These are phyloP conservation scores for Corticium candelabrum DNA, from an alignment of 37 sponge, comb jelly and placozoan species.

Conservation along the genomic window DNA sequence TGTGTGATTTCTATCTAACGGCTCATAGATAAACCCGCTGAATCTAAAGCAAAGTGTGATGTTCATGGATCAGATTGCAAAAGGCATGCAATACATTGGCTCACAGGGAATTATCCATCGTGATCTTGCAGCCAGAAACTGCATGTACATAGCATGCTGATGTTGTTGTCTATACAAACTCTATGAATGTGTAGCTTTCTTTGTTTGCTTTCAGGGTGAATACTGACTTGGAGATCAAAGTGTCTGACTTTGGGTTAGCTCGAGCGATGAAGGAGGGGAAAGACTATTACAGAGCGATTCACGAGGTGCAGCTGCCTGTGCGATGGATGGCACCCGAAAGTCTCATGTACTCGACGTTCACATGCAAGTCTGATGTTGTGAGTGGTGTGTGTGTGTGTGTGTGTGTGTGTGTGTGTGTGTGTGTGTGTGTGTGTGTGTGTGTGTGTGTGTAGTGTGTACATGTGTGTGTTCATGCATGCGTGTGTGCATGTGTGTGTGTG, in stretches of 20 bases:
- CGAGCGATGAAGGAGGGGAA: conserved; percentile 25
- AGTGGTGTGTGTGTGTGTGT: too few species aligned
- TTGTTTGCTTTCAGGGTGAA: conserved; percentile 13
- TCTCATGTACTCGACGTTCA: conserved; percentile 29
- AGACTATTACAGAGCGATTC: conserved; percentile 28
- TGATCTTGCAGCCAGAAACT: conserved; percentile 38
- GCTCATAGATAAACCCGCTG: too few species aligned
- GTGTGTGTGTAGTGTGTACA: too few species aligned
- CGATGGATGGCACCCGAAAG: conserved; percentile 47
- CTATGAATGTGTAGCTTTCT: too few species aligned
- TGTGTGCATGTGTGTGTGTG: too few species aligned
- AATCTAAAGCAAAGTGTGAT: background rate
- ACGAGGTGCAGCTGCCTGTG: conserved; percentile 24
- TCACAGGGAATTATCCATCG: conserved; percentile 26
- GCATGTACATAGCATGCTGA: too few species aligned
- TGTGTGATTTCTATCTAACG: too few species aligned
- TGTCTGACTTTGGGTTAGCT: conserved; percentile 38
- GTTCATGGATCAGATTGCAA: conserved; percentile 21
- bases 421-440: too few species aligned
- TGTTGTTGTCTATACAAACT: too few species aligned
- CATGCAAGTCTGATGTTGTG: conserved; percentile 34
- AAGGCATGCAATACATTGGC: conserved; percentile 35
- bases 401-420: too few species aligned
- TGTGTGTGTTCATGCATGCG: too few species aligned
- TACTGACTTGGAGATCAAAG: conserved; percentile 23